These are phyloP conservation scores for Procavia capensis DNA, from an alignment of 2,113 vertebrate species.

Conservation along the genomic window DNA sequence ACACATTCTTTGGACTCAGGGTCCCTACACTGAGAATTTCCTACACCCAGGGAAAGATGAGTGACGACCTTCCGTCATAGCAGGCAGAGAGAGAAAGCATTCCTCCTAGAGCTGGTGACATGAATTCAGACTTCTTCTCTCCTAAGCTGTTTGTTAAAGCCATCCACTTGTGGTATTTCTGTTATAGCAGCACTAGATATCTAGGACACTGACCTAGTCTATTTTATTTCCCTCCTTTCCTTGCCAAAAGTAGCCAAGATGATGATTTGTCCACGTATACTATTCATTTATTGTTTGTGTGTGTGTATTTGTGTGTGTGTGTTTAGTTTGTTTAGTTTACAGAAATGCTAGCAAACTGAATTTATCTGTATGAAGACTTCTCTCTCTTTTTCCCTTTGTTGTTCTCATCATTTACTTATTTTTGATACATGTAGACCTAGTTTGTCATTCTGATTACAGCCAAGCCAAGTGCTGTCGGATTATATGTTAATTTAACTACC, in stretches of 20 bases:
- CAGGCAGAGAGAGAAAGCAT: too few species aligned
- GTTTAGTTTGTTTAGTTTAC: not conserved
- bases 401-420: slow-evolving; percentile 6
- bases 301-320: too few species aligned
- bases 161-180: too few species aligned
- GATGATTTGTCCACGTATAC: not conserved
- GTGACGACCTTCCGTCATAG: too few species aligned
- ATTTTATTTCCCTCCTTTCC: not conserved
- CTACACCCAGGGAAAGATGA: too few species aligned
- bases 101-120: too few species aligned
- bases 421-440: not conserved
- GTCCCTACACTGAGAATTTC: too few species aligned
- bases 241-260: not conserved
- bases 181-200: too few species aligned
- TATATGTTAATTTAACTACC: not conserved
- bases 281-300: not conserved
- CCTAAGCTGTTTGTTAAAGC: too few species aligned
- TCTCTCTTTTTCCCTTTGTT: not conserved
- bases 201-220: not conserved
- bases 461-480: too few species aligned
- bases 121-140: too few species aligned
- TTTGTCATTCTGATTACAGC: not conserved
- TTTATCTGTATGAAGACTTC: not conserved
- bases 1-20: too few species aligned
- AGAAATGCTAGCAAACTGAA: not conserved